These are phyloP conservation scores for Drosophila setifemur DNA, from an alignment of 1,140 invertebrate species.

Conservation along the genomic window DNA sequence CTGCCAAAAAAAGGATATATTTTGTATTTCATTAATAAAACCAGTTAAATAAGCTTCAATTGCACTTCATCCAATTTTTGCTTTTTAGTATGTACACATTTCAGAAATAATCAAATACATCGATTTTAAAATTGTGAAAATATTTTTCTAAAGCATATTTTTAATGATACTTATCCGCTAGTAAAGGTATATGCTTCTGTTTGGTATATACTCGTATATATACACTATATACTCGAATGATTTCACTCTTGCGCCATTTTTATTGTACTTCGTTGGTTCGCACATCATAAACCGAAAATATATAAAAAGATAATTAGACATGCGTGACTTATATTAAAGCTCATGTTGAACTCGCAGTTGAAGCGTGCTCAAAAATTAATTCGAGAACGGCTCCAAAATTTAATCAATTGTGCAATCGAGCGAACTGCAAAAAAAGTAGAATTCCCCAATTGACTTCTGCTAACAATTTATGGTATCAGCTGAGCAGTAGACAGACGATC, in stretches of 20 bases:
- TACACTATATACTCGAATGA: not conserved
- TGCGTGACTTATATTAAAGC: constrained; percentile 56
- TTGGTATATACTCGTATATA: not conserved
- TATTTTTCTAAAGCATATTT: no score
- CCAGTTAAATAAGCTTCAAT: no score
- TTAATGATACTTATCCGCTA: no score
- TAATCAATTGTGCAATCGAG: constrained; percentile 34
- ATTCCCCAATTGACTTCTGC: constrained; percentile 58
- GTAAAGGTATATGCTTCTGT: no score
- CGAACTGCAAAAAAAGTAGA: not conserved
- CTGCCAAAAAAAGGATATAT: no score
- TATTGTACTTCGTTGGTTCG: constrained; percentile 24
- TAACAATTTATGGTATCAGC: constrained; percentile 26
- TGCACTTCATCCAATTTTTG: no score
- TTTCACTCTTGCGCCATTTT: constrained; percentile 49
- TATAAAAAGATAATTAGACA: constrained; percentile 31
- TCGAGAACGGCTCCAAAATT: constrained; percentile 15
- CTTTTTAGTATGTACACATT: no score
- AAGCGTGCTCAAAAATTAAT: constrained; percentile 15
- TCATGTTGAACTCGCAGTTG: constrained; percentile 18
- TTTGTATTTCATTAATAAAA: no score
- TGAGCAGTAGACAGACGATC: constrained; percentile 6
- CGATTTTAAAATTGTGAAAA: no score
- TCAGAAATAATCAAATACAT: no score
- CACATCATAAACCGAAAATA: constrained; percentile 53